Percentiles rank a stretch among this genome's conserved stretches.
These are phyloP conservation scores for Semaprochilodus insignis DNA, from an alignment of 2,797 vertebrate species.

Conservation along the genomic window DNA sequence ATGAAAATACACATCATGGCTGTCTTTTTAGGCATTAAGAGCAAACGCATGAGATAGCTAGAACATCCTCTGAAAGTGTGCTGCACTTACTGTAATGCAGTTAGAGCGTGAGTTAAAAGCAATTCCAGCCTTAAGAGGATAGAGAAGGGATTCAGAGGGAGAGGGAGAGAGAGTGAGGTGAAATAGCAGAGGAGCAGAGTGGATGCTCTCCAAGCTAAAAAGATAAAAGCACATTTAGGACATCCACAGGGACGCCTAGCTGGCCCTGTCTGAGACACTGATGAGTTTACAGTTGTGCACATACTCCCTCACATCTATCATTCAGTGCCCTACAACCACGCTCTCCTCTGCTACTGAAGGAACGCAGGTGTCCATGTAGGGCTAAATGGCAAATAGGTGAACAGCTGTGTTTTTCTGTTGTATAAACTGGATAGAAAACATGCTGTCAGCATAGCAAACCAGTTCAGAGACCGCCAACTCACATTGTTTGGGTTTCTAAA, in stretches of 20 bases:
- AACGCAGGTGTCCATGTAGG: background rate
- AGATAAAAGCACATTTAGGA: constrained; percentile 53
- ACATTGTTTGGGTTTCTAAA: constrained; percentile 26
- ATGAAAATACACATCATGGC: constrained; percentile 4
- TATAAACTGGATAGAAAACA: constrained; percentile 1
- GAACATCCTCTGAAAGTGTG: constrained; percentile 33
- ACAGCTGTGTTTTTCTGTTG: constrained; percentile 3
- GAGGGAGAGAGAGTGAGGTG: background rate
- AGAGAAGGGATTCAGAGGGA: constrained; percentile 9
- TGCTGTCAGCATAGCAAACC: constrained; percentile 9
- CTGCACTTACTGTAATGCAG: constrained; percentile 31
- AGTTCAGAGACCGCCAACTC: background rate
- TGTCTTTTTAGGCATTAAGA: constrained; percentile 20
- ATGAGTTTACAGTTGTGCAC: constrained; percentile 31
- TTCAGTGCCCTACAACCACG: background rate
- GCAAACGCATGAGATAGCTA: constrained; percentile 23
- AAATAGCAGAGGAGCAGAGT: constrained; percentile 26
- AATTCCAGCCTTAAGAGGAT: constrained; percentile 29
- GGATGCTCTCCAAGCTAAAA: constrained; percentile 39
- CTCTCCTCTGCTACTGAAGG: background rate
- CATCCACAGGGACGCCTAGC: constrained; percentile 33
- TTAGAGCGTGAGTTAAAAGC: constrained; percentile 18
- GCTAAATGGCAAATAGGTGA: background rate
- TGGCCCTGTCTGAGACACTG: constrained; percentile 26
- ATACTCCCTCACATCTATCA: constrained; percentile 16